Evolutionary conservation across 2,888 invertebrate genomes (phyloP).

Genomic region (Calameuta pallipes): DNA sequence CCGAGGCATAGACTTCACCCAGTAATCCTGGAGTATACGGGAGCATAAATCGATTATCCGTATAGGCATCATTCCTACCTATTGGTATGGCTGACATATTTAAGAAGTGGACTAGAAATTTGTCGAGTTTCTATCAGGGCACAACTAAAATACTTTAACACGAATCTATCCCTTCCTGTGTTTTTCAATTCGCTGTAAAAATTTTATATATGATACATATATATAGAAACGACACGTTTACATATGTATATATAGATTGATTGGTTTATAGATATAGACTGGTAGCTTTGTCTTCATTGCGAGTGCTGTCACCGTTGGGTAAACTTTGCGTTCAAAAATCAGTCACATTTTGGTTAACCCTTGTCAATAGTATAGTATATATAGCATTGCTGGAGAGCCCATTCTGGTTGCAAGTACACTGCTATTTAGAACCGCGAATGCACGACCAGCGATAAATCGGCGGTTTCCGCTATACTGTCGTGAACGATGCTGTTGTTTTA

Average conservation of each 20-base stretch:
- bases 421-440: constrained; percentile 23
- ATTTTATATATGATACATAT: no score
- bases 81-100: background rate
- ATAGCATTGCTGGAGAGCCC: background rate
- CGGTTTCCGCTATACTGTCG: constrained; percentile 35
- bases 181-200: background rate
- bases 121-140: background rate
- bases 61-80: constrained; percentile 26
- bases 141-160: no score
- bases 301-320: background rate
- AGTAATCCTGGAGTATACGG: constrained; percentile 49
- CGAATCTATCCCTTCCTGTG: background rate
- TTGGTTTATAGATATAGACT: background rate
- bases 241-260: no score
- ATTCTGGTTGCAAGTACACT: constrained; percentile 8
- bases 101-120: background rate
- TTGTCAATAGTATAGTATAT: background rate
- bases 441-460: constrained; percentile 40
- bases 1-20: constrained; percentile 39
- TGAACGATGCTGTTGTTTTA: constrained; percentile 34
- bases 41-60: constrained; percentile 43
- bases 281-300: background rate
- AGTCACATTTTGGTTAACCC: background rate
- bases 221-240: no score
- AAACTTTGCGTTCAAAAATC: background rate